Percentiles rank a stretch among this genome's conserved stretches.
These are phyloP conservation scores for Phylloscopus trochilus DNA, from an alignment of 2,113 vertebrate species.

Conservation along the genomic window DNA sequence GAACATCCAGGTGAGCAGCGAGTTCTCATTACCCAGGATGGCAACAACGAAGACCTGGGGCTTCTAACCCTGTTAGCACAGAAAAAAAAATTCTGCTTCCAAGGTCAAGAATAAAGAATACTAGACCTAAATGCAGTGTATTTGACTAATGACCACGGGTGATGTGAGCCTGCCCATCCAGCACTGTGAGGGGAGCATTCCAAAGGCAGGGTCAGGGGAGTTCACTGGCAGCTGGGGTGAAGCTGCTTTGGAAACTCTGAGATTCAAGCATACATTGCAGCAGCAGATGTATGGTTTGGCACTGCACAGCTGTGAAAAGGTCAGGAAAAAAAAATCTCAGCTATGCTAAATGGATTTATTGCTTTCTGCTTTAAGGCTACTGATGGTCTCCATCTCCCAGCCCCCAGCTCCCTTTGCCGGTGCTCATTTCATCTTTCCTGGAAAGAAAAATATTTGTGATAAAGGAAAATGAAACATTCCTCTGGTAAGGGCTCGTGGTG, in stretches of 20 bases:
- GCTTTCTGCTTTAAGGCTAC: not conserved
- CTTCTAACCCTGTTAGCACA: not conserved
- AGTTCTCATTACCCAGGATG: not conserved
- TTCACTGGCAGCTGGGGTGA: not conserved
- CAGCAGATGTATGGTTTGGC: not conserved
- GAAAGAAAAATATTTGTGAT: slow-evolving; percentile 31
- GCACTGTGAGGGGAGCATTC: not conserved
- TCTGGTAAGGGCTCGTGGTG: not conserved
- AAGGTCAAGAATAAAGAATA: not conserved
- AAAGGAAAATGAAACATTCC: not conserved
- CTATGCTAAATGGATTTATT: not conserved
- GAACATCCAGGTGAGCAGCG: not conserved
- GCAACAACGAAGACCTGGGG: not conserved
- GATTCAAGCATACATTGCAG: not conserved
- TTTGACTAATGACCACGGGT: not conserved
- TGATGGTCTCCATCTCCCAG: not conserved
- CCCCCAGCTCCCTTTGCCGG: not conserved
- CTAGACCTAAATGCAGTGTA: not conserved
- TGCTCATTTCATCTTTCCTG: not conserved
- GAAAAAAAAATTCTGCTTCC: not conserved
- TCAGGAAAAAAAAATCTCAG: not conserved
- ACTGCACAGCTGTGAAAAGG: not conserved
- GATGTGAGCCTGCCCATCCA: not conserved
- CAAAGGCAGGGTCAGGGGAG: not conserved
- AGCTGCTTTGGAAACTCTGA: not conserved